phyloP scores from a whole-genome alignment of 2,113 vertebrate genomes.

The Scomber colias region DNA sequence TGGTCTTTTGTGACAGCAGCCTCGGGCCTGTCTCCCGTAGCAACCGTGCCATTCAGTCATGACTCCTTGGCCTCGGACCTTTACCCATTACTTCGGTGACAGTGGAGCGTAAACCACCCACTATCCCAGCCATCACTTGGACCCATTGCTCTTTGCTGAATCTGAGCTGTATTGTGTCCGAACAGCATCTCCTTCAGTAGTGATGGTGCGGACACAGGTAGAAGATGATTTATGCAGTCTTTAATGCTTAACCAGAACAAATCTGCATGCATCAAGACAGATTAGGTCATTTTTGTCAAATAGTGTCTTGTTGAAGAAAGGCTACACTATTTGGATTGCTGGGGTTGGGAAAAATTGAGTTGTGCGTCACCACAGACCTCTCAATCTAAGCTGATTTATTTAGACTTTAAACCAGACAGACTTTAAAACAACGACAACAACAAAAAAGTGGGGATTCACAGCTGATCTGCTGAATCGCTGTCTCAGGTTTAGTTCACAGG shows the following conservation, averaged over 20 bases:
- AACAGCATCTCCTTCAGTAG: neutral
- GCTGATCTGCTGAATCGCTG: constrained; percentile 1
- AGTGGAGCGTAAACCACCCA: constrained; percentile 42
- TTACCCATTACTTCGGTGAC: constrained; percentile 68
- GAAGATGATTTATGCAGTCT: neutral
- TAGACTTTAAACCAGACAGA: no score
- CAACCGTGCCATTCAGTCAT: constrained; percentile 35
- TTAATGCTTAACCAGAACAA: neutral
- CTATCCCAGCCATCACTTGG: constrained; percentile 26
- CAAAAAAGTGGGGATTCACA: neutral
- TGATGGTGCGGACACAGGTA: neutral
- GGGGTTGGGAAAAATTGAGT: neutral
- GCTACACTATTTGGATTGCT: neutral
- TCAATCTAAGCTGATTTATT: no score
- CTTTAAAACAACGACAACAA: neutral
- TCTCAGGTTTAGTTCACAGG: constrained; percentile 21
- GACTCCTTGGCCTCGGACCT: constrained; percentile 55
- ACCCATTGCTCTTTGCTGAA: constrained; percentile 28
- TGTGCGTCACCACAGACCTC: no score
- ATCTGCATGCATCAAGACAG: neutral
- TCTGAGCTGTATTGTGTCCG: constrained; percentile 33
- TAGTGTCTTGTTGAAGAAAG: neutral
- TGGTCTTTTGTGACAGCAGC: constrained; percentile 32
- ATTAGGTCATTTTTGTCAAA: neutral
- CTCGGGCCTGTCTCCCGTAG: constrained; percentile 48